phyloP scores from a whole-genome alignment of 2,797 vertebrate genomes.

The Borostomias antarcticus region DNA sequence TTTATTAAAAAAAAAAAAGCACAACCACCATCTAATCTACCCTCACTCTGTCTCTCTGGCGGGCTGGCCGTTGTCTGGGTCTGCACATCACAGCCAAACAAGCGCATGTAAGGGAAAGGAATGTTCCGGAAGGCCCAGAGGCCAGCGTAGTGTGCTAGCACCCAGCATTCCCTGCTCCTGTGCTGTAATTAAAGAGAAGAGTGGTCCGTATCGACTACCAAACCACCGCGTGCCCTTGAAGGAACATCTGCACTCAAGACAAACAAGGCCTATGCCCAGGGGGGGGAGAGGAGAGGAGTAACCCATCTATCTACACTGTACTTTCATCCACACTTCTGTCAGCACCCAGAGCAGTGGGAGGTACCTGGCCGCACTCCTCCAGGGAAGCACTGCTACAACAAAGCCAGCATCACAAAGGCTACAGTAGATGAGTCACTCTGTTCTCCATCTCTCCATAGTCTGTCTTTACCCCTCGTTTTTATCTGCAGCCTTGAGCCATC shows the following conservation, averaged over 20 bases:
- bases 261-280: constrained; percentile 79
- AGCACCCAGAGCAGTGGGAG: background rate
- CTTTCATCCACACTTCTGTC: no score
- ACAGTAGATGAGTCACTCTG: background rate
- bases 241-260: constrained; percentile 80
- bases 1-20: no score
- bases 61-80: constrained; percentile 18
- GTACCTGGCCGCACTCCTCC: background rate
- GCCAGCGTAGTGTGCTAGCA: constrained; percentile 57
- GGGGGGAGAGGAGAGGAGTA: constrained; percentile 54
- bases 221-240: constrained; percentile 79
- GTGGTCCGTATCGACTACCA: constrained; percentile 75
- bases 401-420: background rate
- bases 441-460: constrained; percentile 26
- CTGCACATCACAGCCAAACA: constrained; percentile 42
- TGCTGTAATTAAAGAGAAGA: constrained; percentile 81
- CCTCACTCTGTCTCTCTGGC: constrained; percentile 8
- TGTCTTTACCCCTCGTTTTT: constrained; percentile 37
- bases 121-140: constrained; percentile 53
- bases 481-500: constrained; percentile 63
- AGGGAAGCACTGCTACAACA: background rate
- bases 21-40: constrained; percentile 16
- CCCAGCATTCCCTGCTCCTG: constrained; percentile 68
- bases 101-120: constrained; percentile 48
- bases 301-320: no score